phyloP scores from a whole-genome alignment of 2,113 vertebrate species.

The Rhegmatorhina hoffmannsi region DNA sequence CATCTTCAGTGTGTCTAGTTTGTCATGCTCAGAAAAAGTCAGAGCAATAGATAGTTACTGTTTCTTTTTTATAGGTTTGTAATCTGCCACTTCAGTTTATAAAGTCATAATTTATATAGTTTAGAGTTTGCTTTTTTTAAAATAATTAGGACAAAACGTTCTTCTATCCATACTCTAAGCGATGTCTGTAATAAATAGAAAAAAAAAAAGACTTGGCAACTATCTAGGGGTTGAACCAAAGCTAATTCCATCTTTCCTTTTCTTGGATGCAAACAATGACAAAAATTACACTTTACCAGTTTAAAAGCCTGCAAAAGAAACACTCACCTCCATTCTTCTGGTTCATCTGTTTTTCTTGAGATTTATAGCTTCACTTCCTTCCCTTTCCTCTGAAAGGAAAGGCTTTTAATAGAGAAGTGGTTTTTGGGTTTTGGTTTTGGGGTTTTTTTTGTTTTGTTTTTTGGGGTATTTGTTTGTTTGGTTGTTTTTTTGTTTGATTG shows the following conservation, averaged over 20 bases:
- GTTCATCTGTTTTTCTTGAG: not conserved
- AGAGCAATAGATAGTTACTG: not conserved
- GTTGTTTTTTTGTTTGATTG: too few relatives aligned
- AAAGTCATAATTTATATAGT: not conserved
- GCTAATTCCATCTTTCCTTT: not conserved
- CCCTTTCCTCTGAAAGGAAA: not conserved
- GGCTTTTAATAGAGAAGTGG: not conserved
- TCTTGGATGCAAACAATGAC: not conserved
- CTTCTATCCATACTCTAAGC: not conserved
- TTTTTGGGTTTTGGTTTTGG: too few relatives aligned
- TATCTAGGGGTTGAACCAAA: not conserved
- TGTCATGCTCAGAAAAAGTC: not conserved
- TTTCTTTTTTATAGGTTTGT: not conserved
- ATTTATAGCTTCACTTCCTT: not conserved
- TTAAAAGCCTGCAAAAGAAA: not conserved
- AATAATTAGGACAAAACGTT: not conserved
- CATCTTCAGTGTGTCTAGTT: not conserved
- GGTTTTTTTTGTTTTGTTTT: too few relatives aligned
- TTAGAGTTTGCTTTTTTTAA: not conserved
- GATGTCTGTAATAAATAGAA: not conserved
- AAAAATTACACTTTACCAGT: fast-evolving
- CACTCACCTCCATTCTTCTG: not conserved
- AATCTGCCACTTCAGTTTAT: not conserved
- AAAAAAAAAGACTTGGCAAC: not conserved
- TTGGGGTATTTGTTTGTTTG: too few relatives aligned